Conservation (phyloP, 2,113 vertebrate genomes). For the Oreochromis niloticus region DNA sequence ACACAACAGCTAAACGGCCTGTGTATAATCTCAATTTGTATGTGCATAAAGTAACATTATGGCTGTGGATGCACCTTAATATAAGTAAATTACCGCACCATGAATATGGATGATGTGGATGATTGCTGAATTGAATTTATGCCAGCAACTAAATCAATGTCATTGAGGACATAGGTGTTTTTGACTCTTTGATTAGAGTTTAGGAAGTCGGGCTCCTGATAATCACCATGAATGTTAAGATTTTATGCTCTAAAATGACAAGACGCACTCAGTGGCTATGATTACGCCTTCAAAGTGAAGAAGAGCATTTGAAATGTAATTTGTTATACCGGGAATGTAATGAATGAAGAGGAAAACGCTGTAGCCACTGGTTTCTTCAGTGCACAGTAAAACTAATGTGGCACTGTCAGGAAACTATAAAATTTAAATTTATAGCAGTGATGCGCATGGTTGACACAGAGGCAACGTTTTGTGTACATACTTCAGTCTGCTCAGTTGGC, state of each 20-base stretch:
- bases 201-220: conserved; percentile 15
- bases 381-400: conserved; percentile 6
- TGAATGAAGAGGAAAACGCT: conserved; percentile 9
- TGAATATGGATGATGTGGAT: conserved; percentile 55
- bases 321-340: neutral
- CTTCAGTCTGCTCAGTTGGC: conserved; percentile 6
- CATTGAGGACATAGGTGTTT: conserved; percentile 50
- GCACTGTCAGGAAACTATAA: conserved; percentile 20
- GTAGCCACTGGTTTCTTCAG: neutral
- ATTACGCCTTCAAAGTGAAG: conserved; percentile 12
- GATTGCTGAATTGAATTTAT: conserved; percentile 55
- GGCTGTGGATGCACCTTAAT: conserved; percentile 40
- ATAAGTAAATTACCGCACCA: conserved; percentile 45
- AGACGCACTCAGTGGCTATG: neutral
- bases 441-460: conserved; percentile 3
- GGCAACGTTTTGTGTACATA: conserved; percentile 6
- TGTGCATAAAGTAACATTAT: conserved; percentile 6
- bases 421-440: conserved; percentile 18
- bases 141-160: conserved; percentile 61
- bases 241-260: neutral
- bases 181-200: conserved; percentile 50
- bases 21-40: conserved; percentile 34
- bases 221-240: neutral
- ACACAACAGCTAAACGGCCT: conserved; percentile 5
- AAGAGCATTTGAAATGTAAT: conserved; percentile 1